Evolutionary conservation across 2,888 invertebrate species (phyloP).

Genomic region (Hirtodrosophila trivittata): DNA sequence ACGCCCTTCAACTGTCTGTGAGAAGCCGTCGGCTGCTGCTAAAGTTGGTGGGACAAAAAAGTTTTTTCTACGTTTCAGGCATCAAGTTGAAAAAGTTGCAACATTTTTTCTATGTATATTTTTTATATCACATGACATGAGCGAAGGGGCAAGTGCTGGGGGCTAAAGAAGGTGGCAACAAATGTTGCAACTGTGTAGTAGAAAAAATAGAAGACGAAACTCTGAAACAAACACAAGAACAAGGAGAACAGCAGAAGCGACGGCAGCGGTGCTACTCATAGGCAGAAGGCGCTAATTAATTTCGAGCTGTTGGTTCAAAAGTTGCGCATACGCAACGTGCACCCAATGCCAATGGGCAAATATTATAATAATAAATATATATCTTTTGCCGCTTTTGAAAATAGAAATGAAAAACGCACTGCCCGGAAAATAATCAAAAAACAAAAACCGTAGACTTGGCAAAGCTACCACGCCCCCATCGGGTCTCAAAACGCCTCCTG

Average conservation of each 20-base stretch:
- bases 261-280: constrained; percentile 18
- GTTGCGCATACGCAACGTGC: constrained; percentile 64
- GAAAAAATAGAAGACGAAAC: constrained; percentile 5
- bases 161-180: constrained; percentile 12
- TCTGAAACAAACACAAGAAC: neutral
- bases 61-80: constrained; percentile 45
- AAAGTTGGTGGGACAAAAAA: constrained; percentile 48
- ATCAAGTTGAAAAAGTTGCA: constrained; percentile 71
- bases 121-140: constrained; percentile 57
- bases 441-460: constrained; percentile 39
- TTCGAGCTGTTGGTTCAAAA: constrained; percentile 48
- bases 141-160: neutral
- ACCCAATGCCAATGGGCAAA: constrained; percentile 39
- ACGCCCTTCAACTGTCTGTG: constrained; percentile 15
- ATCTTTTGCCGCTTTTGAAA: constrained; percentile 14
- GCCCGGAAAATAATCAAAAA: constrained; percentile 62
- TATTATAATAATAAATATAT: constrained; percentile 50
- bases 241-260: constrained; percentile 1
- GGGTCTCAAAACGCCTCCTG: neutral
- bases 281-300: constrained; percentile 67
- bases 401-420: constrained; percentile 54
- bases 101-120: constrained; percentile 51
- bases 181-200: constrained; percentile 22
- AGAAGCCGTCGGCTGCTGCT: constrained; percentile 25
- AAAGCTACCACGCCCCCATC: constrained; percentile 2